A percentile compares a stretch with the other conserved stretches of the same genome.
Conservation (phyloP, 2,113 vertebrate species). For the Nannobrachium achirus region DNA sequence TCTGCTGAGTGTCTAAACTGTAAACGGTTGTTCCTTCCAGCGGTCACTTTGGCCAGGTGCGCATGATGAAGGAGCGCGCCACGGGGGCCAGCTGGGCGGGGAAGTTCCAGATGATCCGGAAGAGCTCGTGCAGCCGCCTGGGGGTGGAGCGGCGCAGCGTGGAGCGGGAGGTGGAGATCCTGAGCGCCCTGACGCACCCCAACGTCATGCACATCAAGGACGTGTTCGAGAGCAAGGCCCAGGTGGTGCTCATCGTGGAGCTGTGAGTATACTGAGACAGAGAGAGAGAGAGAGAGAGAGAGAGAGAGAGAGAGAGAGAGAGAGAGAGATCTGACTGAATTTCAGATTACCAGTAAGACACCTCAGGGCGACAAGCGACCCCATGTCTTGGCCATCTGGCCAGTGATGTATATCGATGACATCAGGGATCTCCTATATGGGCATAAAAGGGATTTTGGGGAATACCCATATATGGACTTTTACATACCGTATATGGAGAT, state of each 20-base stretch:
- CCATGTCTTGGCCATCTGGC: no score
- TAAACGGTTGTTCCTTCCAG: constrained; percentile 40
- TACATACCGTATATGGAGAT: no score
- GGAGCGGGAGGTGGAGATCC: constrained; percentile 79
- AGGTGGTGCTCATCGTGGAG: constrained; percentile 84
- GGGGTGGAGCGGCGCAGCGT: constrained; percentile 72
- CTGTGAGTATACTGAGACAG: constrained; percentile 71
- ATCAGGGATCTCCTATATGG: no score
- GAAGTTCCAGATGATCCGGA: constrained; percentile 77
- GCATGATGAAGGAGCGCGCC: constrained; percentile 68
- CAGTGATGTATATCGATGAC: no score
- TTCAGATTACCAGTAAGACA: no score
- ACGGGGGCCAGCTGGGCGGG: constrained; percentile 71
- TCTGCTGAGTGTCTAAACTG: neutral
- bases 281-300: neutral
- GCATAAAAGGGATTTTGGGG: no score
- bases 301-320: neutral
- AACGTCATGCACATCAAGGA: constrained; percentile 78
- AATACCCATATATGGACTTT: no score
- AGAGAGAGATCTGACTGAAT: neutral
- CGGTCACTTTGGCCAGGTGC: constrained; percentile 83
- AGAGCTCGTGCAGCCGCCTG: constrained; percentile 64
- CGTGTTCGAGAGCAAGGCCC: constrained; percentile 79
- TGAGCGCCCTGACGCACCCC: constrained; percentile 77
- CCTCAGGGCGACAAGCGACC: no score